Percentiles rank a stretch among this genome's conserved stretches.
These are phyloP conservation scores for Lepidurus apus DNA, from an alignment of 1,140 invertebrate genomes.

Conservation along the genomic window DNA sequence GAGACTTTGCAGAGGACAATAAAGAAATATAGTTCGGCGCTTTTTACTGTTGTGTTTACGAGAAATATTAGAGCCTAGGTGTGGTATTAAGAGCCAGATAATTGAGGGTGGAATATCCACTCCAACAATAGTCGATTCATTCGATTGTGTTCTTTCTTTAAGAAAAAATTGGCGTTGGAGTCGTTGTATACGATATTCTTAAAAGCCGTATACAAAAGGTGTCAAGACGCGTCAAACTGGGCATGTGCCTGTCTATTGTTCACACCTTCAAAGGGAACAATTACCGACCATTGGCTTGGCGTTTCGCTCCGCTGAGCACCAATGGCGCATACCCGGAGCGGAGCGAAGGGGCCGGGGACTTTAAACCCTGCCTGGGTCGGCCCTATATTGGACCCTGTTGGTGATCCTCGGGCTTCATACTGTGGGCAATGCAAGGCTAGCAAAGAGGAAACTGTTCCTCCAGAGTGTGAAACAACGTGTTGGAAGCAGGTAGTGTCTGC, in stretches of 20 bases:
- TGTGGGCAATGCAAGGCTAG: conserved; percentile 2
- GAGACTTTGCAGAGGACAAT: too few relatives aligned
- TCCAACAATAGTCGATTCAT: too few relatives aligned
- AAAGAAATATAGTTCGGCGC: too few relatives aligned
- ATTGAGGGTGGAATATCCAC: too few relatives aligned
- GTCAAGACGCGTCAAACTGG: conserved; percentile 13
- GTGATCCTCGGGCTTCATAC: conserved; percentile 1
- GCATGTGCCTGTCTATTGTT: conserved; percentile 18
- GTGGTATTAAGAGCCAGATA: too few relatives aligned
- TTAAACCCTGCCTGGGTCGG: not conserved
- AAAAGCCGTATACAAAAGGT: not conserved
- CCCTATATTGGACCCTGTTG: conserved; percentile 17
- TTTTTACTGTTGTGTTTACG: too few relatives aligned
- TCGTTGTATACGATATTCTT: too few relatives aligned
- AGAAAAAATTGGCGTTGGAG: too few relatives aligned
- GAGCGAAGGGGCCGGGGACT: not conserved
- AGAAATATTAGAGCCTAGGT: too few relatives aligned
- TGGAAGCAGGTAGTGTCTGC: not conserved
- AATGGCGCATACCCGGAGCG: not conserved
- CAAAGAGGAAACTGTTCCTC: not conserved
- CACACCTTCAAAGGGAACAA: not conserved
- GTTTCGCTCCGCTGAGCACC: conserved; percentile 14
- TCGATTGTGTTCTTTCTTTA: too few relatives aligned
- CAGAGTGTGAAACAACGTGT: conserved; percentile 4
- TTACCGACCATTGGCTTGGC: not conserved